phyloP scores from a whole-genome alignment of 1,140 invertebrate genomes.

The Hyphantria cunea region DNA sequence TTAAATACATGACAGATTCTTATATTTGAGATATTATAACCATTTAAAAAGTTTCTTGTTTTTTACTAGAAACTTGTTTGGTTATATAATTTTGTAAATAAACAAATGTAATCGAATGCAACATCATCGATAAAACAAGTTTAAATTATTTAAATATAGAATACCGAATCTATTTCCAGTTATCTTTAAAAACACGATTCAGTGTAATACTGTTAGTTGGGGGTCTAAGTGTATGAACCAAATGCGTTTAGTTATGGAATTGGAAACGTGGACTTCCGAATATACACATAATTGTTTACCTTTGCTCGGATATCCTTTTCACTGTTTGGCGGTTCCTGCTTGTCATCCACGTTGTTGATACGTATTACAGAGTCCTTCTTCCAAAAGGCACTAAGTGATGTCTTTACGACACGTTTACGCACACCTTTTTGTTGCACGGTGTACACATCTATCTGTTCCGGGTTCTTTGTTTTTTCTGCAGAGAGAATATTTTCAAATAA shows the following conservation, averaged over 20 bases:
- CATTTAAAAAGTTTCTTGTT: no score
- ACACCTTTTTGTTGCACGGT: constrained; percentile 84
- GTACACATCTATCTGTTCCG: constrained; percentile 85
- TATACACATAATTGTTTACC: constrained; percentile 64
- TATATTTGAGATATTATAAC: no score
- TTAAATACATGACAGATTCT: no score
- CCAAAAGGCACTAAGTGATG: constrained; percentile 85
- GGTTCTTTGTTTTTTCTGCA: constrained; percentile 87
- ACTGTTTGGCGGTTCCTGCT: constrained; percentile 83
- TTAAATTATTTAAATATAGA: no score
- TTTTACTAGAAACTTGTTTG: no score
- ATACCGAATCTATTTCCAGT: no score
- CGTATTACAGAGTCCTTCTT: constrained; percentile 84
- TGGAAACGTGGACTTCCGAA: constrained; percentile 58
- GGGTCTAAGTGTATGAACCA: neutral
- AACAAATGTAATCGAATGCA: no score
- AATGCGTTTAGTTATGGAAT: constrained; percentile 45
- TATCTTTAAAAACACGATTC: constrained; percentile 10
- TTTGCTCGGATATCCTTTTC: constrained; percentile 86
- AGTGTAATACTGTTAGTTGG: constrained; percentile 1
- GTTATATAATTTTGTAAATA: no score
- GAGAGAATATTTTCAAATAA: constrained; percentile 39
- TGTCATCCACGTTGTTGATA: constrained; percentile 87
- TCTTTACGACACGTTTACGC: constrained; percentile 83
- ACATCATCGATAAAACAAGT: no score